A percentile compares a stretch with the other conserved stretches of the same genome.
These are phyloP conservation scores for Neoascia interrupta DNA, from an alignment of 2,888 invertebrate genomes.

Conservation along the genomic window DNA sequence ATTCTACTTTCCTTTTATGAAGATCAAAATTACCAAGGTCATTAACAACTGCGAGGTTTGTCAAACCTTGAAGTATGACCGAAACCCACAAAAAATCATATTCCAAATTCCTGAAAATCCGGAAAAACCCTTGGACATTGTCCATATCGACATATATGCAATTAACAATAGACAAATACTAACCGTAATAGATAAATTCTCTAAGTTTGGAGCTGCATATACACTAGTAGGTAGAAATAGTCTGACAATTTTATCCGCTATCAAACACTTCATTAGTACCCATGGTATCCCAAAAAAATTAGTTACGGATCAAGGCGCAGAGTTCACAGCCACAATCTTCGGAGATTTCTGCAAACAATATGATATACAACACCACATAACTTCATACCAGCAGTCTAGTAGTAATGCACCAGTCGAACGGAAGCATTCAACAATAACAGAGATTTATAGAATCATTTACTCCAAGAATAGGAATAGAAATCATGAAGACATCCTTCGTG, in stretches of 20 bases:
- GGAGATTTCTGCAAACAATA: not conserved
- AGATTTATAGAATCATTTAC: not conserved
- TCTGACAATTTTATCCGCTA: not conserved
- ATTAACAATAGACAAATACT: slow-evolving; percentile 1
- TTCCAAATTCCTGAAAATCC: not conserved
- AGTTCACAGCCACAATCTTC: not conserved
- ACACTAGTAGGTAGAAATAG: not conserved
- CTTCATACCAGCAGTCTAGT: not conserved
- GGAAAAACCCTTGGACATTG: not conserved
- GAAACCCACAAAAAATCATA: not conserved
- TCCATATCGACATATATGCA: not conserved
- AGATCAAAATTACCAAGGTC: not conserved
- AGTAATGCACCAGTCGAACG: not conserved
- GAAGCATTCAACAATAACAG: not conserved
- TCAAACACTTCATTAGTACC: not conserved
- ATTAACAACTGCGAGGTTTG: not conserved
- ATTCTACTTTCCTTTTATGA: not conserved
- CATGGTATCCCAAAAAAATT: not conserved
- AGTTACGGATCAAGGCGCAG: not conserved
- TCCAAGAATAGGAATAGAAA: too few species aligned
- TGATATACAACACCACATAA: not conserved
- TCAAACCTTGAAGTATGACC: slow-evolving; percentile 1
- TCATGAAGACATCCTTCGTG: not conserved
- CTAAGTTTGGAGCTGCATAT: slow-evolving; percentile 2
- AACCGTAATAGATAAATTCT: slow-evolving; percentile 6